Evolutionary conservation across 2,888 invertebrate genomes (phyloP).

Genomic region (Leptinotarsa peninsularis): DNA sequence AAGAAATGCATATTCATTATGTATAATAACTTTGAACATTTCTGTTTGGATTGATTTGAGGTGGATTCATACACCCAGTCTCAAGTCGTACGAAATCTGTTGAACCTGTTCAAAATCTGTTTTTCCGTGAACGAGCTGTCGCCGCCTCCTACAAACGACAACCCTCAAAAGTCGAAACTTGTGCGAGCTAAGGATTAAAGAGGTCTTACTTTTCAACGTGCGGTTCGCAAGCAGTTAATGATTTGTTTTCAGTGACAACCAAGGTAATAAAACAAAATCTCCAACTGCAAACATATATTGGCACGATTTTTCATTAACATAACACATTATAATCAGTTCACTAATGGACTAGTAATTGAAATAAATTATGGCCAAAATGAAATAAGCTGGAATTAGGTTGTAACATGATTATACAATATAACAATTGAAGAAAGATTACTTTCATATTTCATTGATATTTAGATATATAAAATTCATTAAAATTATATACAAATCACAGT

Average conservation of each 20-base stretch:
- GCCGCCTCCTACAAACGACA: too few species aligned
- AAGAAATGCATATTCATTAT: too few species aligned
- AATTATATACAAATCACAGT: background rate
- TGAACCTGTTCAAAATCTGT: too few species aligned
- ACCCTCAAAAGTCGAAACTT: too few species aligned
- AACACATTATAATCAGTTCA: conserved; percentile 15
- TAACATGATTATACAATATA: conserved; percentile 18
- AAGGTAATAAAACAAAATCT: background rate
- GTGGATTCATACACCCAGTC: too few species aligned
- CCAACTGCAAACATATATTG: conserved; percentile 19
- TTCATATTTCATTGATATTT: conserved; percentile 4
- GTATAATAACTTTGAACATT: too few species aligned
- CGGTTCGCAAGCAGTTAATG: too few species aligned
- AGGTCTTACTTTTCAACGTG: too few species aligned
- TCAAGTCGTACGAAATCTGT: too few species aligned
- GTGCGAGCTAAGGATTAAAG: too few species aligned
- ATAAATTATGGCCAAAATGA: conserved; percentile 19
- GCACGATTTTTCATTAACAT: conserved; percentile 22
- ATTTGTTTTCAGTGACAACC: background rate
- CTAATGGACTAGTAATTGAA: conserved; percentile 15
- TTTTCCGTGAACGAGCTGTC: too few species aligned
- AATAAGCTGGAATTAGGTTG: background rate
- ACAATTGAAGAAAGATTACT: conserved; percentile 18
- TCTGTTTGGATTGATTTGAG: too few species aligned
- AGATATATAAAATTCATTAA: conserved; percentile 4